Evolutionary conservation across 92 coral and sea anemone genomes (phyloP).

Genomic region (Epizoanthus fatuus): DNA sequence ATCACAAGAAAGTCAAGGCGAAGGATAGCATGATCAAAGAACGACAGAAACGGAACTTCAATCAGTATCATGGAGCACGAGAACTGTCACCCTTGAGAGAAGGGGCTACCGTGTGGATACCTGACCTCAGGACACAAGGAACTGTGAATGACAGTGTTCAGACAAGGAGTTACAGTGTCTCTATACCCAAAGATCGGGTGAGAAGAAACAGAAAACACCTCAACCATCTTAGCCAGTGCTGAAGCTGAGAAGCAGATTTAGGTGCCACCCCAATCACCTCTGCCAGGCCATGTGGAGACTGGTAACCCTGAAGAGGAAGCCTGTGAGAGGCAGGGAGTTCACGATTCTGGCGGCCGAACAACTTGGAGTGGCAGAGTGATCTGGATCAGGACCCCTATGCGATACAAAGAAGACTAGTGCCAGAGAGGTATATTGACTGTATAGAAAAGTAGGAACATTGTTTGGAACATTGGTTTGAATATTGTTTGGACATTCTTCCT

Average conservation of each 20-base stretch:
- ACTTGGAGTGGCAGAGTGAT: constrained; percentile 54
- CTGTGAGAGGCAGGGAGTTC: constrained; percentile 27
- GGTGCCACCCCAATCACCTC: constrained; percentile 29
- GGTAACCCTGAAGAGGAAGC: constrained; percentile 24
- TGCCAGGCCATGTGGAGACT: constrained; percentile 17
- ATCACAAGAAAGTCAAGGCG: constrained; percentile 41
- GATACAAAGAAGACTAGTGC: constrained; percentile 26
- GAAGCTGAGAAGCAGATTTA: constrained; percentile 27
- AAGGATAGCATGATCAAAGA: constrained; percentile 55
- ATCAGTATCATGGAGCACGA: constrained; percentile 57
- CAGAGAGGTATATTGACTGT: constrained; percentile 23
- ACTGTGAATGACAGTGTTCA: constrained; percentile 27
- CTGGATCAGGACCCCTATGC: constrained; percentile 33
- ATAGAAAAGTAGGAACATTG: constrained; percentile 21
- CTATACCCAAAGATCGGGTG: constrained; percentile 22
- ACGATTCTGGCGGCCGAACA: constrained; percentile 25
- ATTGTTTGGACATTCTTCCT: constrained; percentile 21
- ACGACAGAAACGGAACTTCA: constrained; percentile 57
- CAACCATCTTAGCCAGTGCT: constrained; percentile 23
- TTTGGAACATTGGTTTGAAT: constrained; percentile 15
- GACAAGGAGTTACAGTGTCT: constrained; percentile 22
- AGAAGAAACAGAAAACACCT: constrained; percentile 42
- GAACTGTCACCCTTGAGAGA: constrained; percentile 48
- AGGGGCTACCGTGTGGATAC: constrained; percentile 55
- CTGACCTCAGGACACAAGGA: constrained; percentile 49